Base-by-base conservation (phyloP, 2,113 vertebrate genomes). In the Cercopithecus mona region DNA sequence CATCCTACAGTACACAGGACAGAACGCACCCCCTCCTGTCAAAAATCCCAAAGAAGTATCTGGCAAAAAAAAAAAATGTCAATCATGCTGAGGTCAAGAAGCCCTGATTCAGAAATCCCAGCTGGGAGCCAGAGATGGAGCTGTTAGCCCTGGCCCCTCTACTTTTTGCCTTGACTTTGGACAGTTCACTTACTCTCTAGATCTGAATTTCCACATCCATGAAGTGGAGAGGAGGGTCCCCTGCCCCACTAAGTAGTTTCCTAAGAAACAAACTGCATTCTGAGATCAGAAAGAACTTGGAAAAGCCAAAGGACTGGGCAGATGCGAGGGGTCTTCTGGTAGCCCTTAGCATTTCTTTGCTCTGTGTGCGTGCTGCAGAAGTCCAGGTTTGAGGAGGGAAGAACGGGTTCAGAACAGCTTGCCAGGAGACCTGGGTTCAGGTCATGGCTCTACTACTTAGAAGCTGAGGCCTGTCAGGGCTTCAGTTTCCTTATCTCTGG, bases 1-100 rank as follows among this genome's bases (percentile, higher is more conserved):
- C 18, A 13, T 1, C 38, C 43, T 4, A 9, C 0, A 1, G 8
- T 1, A 2, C 12, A 20, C 57, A 20, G 38, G 32, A 11, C 11
- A 3, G 40, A 10, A 0, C 35, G 20, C 12, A 6, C 8, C 20
- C 17, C n/a, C 25, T 16, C 18, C 16, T 6, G 4, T 11, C 1
- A 30, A 30, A 73, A 40, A 48, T 1, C 30, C 30, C 45, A 23
- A 55, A 72, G 43, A 48, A 48, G 27, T 8, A 23, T 27, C 73
- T 57, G 48, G 14, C 32, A 57, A 70, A 64, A 59, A 18, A 38
- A 52, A 55, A 30, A 18, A 64, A 43, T 14, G 13, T 40, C 66
- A 61, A 6, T 5, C 32, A 23, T 6, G 43, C 45, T 2, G 0
- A 30, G 40, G 38, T 11, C 48, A 45, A 25, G 57, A 7, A 27